phyloP scores from a whole-genome alignment of 2,797 vertebrate species.

The Muscicapa comitata region DNA sequence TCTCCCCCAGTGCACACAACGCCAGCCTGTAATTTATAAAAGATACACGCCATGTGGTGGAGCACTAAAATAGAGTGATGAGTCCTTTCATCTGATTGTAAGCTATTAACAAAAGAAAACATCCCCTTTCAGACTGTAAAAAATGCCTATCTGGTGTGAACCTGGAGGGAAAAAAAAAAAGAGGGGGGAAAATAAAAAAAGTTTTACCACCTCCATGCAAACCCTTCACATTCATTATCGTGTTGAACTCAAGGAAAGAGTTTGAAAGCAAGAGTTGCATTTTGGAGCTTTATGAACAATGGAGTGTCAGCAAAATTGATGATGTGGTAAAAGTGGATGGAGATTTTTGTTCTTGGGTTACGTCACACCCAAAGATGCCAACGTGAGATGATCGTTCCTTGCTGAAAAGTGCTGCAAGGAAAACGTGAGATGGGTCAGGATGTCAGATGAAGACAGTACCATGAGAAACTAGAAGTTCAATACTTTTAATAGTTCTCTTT shows the following conservation, averaged over 20 bases:
- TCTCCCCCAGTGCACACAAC: slow-evolving; percentile 85
- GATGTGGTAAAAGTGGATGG: slow-evolving; percentile 47
- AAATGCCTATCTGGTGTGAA: slow-evolving; percentile 82
- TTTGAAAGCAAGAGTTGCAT: slow-evolving; percentile 76
- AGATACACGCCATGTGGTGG: slow-evolving; percentile 84
- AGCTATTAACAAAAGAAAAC: slow-evolving; percentile 88
- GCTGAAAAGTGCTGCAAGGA: slow-evolving; percentile 19
- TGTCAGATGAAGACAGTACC: background rate
- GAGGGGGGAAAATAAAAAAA: background rate
- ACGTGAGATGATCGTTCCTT: slow-evolving; percentile 24
- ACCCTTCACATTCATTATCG: slow-evolving; percentile 73
- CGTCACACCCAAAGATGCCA: slow-evolving; percentile 52
- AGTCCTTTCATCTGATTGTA: slow-evolving; percentile 86
- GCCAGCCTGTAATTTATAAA: slow-evolving; percentile 87
- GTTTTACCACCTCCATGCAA: slow-evolving; percentile 53
- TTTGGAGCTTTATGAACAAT: slow-evolving; percentile 66
- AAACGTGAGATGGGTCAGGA: background rate
- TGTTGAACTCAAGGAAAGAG: slow-evolving; percentile 58
- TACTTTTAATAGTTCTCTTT: background rate
- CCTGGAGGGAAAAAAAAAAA: slow-evolving; percentile 60
- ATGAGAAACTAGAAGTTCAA: background rate
- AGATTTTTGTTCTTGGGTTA: slow-evolving; percentile 13
- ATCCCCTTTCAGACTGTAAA: slow-evolving; percentile 82
- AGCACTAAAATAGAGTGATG: slow-evolving; percentile 82
- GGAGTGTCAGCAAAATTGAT: slow-evolving; percentile 62